phyloP scores from a whole-genome alignment of 2,113 vertebrate genomes.

The Salvelinus fontinalis region DNA sequence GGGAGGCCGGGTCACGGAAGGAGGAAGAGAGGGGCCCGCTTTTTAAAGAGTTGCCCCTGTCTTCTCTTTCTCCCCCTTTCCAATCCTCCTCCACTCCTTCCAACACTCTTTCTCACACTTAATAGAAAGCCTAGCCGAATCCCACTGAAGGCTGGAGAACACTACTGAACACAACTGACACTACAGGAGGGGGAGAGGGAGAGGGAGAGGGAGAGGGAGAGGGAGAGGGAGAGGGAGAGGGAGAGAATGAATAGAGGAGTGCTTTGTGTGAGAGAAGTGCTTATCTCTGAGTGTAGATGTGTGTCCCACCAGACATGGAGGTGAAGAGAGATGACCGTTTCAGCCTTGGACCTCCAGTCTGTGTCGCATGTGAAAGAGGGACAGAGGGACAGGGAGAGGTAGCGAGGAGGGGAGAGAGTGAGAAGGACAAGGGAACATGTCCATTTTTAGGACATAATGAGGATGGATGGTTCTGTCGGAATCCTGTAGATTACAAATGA shows the following conservation, averaged over 20 bases:
- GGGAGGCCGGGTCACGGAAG: constrained; percentile 16
- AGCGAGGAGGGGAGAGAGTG: neutral
- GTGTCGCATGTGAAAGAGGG: constrained; percentile 3
- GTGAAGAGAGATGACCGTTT: constrained; percentile 19
- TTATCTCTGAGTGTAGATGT: constrained; percentile 55
- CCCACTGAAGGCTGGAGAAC: neutral
- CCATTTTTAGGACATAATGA: constrained; percentile 12
- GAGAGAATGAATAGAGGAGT: neutral
- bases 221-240: constrained; percentile 1
- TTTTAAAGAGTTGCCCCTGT: constrained; percentile 24
- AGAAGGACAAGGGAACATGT: neutral
- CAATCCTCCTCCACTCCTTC: neutral
- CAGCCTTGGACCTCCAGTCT: constrained; percentile 26
- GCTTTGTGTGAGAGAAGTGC: constrained; percentile 40
- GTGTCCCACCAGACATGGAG: constrained; percentile 31
- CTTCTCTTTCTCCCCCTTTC: constrained; percentile 18
- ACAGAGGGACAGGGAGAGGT: neutral
- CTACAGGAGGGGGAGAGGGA: neutral
- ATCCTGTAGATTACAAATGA: neutral
- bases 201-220: constrained; percentile 16
- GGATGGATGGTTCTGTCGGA: constrained; percentile 6
- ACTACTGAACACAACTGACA: neutral
- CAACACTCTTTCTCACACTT: neutral
- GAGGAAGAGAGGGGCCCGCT: constrained; percentile 11
- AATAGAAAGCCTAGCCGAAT: neutral